phyloP scores from a whole-genome alignment of 2,888 invertebrate genomes.

The Aleiodes alternator region DNA sequence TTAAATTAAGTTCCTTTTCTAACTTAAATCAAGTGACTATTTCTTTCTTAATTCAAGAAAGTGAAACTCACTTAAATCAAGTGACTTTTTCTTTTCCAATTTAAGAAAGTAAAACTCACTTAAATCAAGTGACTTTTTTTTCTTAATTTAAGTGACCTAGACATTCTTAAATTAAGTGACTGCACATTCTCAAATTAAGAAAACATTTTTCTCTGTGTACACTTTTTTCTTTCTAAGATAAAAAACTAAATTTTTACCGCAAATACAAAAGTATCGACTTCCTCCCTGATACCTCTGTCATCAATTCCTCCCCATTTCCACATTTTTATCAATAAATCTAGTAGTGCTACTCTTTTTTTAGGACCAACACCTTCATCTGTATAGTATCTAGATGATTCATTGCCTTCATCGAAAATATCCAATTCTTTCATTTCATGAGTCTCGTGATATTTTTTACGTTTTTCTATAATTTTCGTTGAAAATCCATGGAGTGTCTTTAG shows the following conservation, averaged over 20 bases:
- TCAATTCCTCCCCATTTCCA: conserved; percentile 12
- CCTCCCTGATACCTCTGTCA: not conserved
- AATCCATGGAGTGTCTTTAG: conserved; percentile 77
- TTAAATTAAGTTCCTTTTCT: too few species aligned
- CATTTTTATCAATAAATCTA: conserved; percentile 51
- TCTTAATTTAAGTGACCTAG: too few species aligned
- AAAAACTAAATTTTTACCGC: conserved; percentile 38
- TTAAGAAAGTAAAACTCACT: too few species aligned
- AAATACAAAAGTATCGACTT: conserved; percentile 58
- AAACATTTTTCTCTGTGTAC: too few species aligned
- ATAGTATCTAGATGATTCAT: conserved; percentile 76
- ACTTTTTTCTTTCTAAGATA: too few species aligned
- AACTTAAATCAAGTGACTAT: too few species aligned
- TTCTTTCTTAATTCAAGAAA: too few species aligned
- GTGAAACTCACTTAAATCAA: too few species aligned
- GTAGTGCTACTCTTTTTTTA: conserved; percentile 72
- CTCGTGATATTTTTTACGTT: conserved; percentile 63
- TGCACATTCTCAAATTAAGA: too few species aligned
- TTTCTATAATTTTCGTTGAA: conserved; percentile 73
- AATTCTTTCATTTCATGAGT: conserved; percentile 55
- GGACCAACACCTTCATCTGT: conserved; percentile 78
- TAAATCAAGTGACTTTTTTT: too few species aligned
- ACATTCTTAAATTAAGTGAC: too few species aligned
- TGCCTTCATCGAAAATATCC: conserved; percentile 21
- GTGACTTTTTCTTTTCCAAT: too few species aligned